phyloP scores from a whole-genome alignment of 2,888 invertebrate genomes.

The Pseudococcus jackbeardsleyi region DNA sequence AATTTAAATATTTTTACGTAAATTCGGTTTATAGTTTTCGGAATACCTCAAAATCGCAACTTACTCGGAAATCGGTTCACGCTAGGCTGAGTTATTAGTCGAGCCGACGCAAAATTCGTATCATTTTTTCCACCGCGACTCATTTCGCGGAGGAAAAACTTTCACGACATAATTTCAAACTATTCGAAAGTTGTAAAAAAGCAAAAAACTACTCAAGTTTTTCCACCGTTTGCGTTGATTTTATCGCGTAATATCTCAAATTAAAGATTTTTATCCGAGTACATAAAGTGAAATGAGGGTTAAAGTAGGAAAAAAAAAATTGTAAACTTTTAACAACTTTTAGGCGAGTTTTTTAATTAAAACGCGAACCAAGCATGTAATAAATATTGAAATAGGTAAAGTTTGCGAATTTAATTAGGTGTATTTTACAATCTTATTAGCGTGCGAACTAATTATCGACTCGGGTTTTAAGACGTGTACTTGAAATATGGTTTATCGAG shows the following conservation, averaged over 20 bases:
- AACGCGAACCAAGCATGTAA: constrained; percentile 36
- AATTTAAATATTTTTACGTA: constrained; percentile 26
- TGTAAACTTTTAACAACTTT: constrained; percentile 51
- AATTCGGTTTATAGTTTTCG: background rate
- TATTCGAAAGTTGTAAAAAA: constrained; percentile 48
- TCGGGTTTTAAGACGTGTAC: constrained; percentile 11
- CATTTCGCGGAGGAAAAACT: background rate
- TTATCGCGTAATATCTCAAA: constrained; percentile 52
- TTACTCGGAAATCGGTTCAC: background rate
- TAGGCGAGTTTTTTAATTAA: constrained; percentile 49
- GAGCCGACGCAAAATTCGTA: constrained; percentile 33
- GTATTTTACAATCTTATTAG: constrained; percentile 45
- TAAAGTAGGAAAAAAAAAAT: background rate
- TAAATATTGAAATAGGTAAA: constrained; percentile 40
- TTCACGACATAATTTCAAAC: constrained; percentile 30
- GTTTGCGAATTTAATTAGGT: constrained; percentile 43
- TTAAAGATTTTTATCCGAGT: constrained; percentile 52
- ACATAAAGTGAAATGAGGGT: constrained; percentile 23
- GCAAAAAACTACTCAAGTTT: constrained; percentile 18
- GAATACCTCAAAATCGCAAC: constrained; percentile 12
- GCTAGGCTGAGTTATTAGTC: constrained; percentile 30
- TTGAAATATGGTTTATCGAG: background rate
- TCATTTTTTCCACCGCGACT: background rate
- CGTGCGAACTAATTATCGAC: constrained; percentile 33
- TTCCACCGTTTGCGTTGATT: constrained; percentile 41